Percentiles rank a stretch among this genome's conserved stretches.
Conservation (phyloP, 2,797 vertebrate genomes). For the Salarias fasciatus region DNA sequence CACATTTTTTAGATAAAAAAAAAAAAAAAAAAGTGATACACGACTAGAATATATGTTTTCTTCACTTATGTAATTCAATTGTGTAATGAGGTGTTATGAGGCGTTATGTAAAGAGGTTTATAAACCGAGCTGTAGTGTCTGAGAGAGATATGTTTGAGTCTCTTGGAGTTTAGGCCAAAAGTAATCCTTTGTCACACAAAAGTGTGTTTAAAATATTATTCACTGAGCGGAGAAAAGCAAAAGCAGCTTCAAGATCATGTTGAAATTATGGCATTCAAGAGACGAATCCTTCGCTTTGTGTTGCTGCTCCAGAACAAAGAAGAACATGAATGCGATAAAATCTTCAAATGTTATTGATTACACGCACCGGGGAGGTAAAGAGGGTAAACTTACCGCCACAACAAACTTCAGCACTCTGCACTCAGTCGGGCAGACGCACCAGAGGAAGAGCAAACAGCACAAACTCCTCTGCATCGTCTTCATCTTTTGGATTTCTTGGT, state of each 20-base stretch:
- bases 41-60: conserved; percentile 8
- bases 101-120: conserved; percentile 65
- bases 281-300: conserved; percentile 14
- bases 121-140: conserved; percentile 61
- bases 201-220: conserved; percentile 59
- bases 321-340: background rate
- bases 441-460: conserved; percentile 56
- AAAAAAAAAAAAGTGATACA: background rate
- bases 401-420: conserved; percentile 76
- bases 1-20: background rate
- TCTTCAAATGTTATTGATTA: background rate
- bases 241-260: conserved; percentile 50
- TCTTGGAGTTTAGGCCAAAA: conserved; percentile 64
- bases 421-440: conserved; percentile 48
- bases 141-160: conserved; percentile 56
- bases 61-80: conserved; percentile 30
- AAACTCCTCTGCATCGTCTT: conserved; percentile 32
- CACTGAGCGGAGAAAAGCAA: conserved; percentile 46
- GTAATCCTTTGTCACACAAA: conserved; percentile 70
- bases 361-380: background rate
- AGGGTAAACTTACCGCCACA: conserved; percentile 66
- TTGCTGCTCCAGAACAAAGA: background rate
- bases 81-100: conserved; percentile 19
- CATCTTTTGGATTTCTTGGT: conserved; percentile 49
- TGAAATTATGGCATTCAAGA: conserved; percentile 24